Conservation (phyloP, 2,888 invertebrate species). For the Melanostoma mellinum region DNA sequence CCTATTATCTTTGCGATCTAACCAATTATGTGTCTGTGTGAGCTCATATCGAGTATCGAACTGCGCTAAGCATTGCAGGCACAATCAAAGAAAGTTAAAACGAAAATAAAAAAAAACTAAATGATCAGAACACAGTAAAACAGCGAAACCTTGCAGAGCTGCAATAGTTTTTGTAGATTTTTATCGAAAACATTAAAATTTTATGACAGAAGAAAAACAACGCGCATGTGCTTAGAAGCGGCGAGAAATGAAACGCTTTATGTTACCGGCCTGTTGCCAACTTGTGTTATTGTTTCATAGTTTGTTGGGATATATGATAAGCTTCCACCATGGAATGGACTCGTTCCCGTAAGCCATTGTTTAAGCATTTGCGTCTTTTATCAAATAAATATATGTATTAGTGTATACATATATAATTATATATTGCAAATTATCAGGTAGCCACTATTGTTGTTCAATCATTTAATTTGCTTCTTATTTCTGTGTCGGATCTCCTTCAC, state of each 20-base stretch:
- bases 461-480: conserved; percentile 60
- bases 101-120: conserved; percentile 17
- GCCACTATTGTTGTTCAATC: conserved; percentile 67
- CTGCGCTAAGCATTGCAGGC: conserved; percentile 2
- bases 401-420: too few species aligned
- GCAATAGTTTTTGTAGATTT: conserved; percentile 50
- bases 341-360: conserved; percentile 55
- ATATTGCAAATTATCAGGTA: conserved; percentile 66
- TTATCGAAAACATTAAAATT: conserved; percentile 68
- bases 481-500: conserved; percentile 25
- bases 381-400: neutral
- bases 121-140: conserved; percentile 2
- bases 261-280: conserved; percentile 17
- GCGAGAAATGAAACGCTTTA: neutral
- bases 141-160: conserved; percentile 5
- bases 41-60: conserved; percentile 20
- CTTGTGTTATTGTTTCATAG: conserved; percentile 55
- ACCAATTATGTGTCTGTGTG: conserved; percentile 36
- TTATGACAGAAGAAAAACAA: conserved; percentile 36
- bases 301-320: conserved; percentile 61
- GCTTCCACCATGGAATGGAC: conserved; percentile 32
- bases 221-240: conserved; percentile 25
- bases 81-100: conserved; percentile 8
- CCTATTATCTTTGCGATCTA: too few species aligned
- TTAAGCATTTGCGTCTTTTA: conserved; percentile 14